Conservation (phyloP, 2,888 invertebrate species). For the Caenorhabditis sinica region DNA sequence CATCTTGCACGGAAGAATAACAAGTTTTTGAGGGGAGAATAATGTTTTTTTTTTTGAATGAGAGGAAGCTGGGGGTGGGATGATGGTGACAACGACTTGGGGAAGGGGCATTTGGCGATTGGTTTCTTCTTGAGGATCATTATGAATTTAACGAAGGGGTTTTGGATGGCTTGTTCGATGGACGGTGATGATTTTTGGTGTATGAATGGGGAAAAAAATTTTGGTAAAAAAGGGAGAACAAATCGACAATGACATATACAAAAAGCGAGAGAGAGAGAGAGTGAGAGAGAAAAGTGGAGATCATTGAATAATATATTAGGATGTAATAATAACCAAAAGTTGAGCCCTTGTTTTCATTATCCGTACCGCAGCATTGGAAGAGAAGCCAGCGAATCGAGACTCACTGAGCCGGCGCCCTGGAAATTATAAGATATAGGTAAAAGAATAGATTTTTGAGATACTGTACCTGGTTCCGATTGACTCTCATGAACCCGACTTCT, state of each 20-base stretch:
- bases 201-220: background rate
- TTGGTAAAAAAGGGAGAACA: background rate
- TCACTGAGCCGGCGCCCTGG: constrained; percentile 66
- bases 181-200: constrained; percentile 13
- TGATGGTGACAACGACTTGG: constrained; percentile 23
- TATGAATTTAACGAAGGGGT: background rate
- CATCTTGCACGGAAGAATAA: constrained; percentile 57
- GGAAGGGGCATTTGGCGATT: constrained; percentile 23
- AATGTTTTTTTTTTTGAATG: background rate
- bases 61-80: constrained; percentile 7
- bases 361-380: constrained; percentile 74
- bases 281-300: constrained; percentile 21
- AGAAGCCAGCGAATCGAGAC: constrained; percentile 66
- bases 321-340: constrained; percentile 1
- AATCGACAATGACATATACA: constrained; percentile 57
- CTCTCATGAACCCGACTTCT: constrained; percentile 63
- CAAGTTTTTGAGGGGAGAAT: constrained; percentile 56
- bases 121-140: constrained; percentile 51
- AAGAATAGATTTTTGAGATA: background rate
- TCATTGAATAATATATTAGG: constrained; percentile 18
- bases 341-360: constrained; percentile 51
- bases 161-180: constrained; percentile 56
- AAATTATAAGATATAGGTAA: background rate
- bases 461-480: constrained; percentile 65
- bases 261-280: constrained; percentile 27